Conservation (phyloP, 2,888 invertebrate genomes). For the Pimpla rufipes region DNA sequence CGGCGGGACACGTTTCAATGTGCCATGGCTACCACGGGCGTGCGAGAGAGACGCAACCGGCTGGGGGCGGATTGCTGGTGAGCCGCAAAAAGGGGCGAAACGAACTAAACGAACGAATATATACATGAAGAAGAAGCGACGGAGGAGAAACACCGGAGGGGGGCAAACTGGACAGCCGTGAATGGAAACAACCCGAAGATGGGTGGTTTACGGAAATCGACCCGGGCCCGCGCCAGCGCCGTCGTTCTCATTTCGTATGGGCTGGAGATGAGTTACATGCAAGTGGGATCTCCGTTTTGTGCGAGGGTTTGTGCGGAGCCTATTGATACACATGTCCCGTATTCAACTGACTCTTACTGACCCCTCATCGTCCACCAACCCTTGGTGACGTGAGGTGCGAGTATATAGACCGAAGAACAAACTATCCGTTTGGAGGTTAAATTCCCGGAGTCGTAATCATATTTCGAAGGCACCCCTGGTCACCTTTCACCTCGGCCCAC, state of each 20-base stretch:
- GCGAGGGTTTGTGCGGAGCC: neutral
- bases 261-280: slow-evolving; percentile 43
- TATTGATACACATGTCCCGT: slow-evolving; percentile 9
- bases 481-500: slow-evolving; percentile 53
- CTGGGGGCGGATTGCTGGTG: slow-evolving; percentile 48
- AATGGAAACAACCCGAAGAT: slow-evolving; percentile 71
- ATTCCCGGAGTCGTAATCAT: slow-evolving; percentile 69
- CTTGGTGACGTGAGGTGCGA: slow-evolving; percentile 21
- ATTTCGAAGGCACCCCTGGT: slow-evolving; percentile 44
- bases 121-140: slow-evolving; percentile 57
- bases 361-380: slow-evolving; percentile 45
- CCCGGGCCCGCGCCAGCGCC: slow-evolving; percentile 70
- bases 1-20: slow-evolving; percentile 40
- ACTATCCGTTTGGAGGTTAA: slow-evolving; percentile 61
- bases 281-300: slow-evolving; percentile 48
- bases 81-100: slow-evolving; percentile 57
- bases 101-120: slow-evolving; percentile 56
- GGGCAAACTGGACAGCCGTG: slow-evolving; percentile 43
- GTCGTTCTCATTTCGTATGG: slow-evolving; percentile 56
- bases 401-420: slow-evolving; percentile 23
- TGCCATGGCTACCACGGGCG: slow-evolving; percentile 2
- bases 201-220: slow-evolving; percentile 81
- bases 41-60: slow-evolving; percentile 22
- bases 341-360: slow-evolving; percentile 20
- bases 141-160: slow-evolving; percentile 55